A percentile compares a stretch with the other conserved stretches of the same genome.
phyloP scores from a whole-genome alignment of 1,140 invertebrate genomes.

The Nymphalis io region DNA sequence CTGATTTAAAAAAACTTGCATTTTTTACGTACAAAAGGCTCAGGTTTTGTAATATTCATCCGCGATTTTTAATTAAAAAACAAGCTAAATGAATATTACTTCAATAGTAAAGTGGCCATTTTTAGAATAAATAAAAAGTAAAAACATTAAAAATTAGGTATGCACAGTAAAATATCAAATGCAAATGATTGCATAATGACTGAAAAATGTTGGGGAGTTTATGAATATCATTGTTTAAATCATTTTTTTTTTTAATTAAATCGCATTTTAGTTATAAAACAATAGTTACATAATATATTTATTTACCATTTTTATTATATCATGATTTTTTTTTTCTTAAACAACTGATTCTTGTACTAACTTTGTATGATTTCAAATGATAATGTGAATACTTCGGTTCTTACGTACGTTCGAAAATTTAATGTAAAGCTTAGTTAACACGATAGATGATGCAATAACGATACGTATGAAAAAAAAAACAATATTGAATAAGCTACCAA shows the following conservation, averaged over 20 bases:
- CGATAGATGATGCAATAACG: neutral
- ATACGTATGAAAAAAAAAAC: neutral
- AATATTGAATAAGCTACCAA: constrained; percentile 6
- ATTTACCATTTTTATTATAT: neutral
- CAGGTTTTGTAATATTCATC: neutral
- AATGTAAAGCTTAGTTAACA: neutral
- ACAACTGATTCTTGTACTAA: neutral
- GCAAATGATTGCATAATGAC: neutral
- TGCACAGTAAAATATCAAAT: no score
- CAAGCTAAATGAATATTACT: neutral
- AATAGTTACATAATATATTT: neutral
- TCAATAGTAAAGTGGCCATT: no score
- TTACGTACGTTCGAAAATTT: neutral
- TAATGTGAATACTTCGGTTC: neutral
- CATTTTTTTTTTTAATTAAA: neutral
- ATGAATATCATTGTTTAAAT: constrained; percentile 1
- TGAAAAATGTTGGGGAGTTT: neutral
- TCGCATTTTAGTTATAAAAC: neutral
- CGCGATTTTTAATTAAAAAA: neutral
- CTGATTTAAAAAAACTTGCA: no score
- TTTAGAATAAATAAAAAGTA: no score
- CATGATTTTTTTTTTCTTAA: neutral
- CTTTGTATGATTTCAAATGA: neutral
- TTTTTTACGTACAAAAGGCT: neutral
- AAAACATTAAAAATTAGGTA: no score